Evolutionary conservation across 2,113 vertebrate genomes (phyloP), one percentile per base, ranked within the genome.

Genomic region (Asarcornis scutulata): DNA sequence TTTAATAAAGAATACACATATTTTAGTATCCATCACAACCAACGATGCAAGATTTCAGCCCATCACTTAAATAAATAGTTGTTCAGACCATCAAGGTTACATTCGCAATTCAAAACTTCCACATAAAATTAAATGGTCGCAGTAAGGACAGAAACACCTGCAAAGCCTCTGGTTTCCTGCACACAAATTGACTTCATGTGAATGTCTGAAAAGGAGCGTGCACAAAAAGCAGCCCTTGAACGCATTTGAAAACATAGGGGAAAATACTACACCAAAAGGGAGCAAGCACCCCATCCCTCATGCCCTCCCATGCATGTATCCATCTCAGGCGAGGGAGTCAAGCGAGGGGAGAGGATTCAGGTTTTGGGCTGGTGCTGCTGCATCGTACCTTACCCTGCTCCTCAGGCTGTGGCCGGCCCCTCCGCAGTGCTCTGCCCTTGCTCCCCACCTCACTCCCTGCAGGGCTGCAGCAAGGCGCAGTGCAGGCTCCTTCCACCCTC

Each of bases 231-330:
- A 60, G n/a, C 74, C n/a, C 62, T 17, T 44, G 32, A 44, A 42
- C 15, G 36, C 46, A 26, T 22, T 16, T 46, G 42, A 34, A 53
- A 34, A 32, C 26, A 9, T 4, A 8, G 1, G 27, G 71, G 38
- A 25, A 62, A 72, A 38, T 2, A 7, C 42, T 17, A 27, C 48
- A 50, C 23, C 36, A 16, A 9, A 67, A 83, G 73, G 67, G 53
- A 68, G 74, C 0, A 50, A 55, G 66, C 53, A 13, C 32, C 6
- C 9, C 53, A 9, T 27, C 6, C 6, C 60, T 23, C n/a, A 1
- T 5, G 3, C 6, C 38, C 11, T 32, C 48, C 9, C 56, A 11
- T 11, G 31, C 71, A 66, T 15, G 1, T 1, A 1, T 12, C 5
- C 40, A 14, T 4, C 64, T 8, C 46, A 20, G 44, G 31, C 8